Evolutionary conservation across 2,113 vertebrate genomes (phyloP).

Genomic region (Pteronura brasiliensis): DNA sequence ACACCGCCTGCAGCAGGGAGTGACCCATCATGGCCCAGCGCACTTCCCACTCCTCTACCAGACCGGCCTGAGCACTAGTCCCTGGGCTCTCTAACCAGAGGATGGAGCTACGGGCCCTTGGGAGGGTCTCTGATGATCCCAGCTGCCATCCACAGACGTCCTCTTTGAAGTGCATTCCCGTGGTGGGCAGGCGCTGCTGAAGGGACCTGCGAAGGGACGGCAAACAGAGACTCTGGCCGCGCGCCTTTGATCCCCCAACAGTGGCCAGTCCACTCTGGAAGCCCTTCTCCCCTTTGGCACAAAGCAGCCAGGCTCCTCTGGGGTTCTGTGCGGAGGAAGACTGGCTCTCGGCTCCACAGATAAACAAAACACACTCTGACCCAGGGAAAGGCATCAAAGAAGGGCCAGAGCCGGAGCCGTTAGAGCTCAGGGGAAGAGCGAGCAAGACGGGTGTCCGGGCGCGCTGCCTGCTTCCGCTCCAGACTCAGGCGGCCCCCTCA

Average conservation of each 20-base stretch:
- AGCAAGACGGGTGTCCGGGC: fast-evolving
- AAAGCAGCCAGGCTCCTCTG: background rate
- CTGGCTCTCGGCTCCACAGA: background rate
- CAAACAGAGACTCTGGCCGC: conserved; percentile 16
- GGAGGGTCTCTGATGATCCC: conserved; percentile 6
- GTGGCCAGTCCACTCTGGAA: background rate
- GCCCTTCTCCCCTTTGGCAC: background rate
- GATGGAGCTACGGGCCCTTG: background rate
- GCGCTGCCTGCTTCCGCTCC: background rate
- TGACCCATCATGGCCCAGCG: background rate
- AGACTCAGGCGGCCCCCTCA: background rate
- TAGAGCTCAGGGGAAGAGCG: background rate
- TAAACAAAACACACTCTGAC: background rate
- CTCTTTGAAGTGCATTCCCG: conserved; percentile 21
- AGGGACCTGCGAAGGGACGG: background rate
- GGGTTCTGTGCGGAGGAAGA: background rate
- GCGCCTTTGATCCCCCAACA: background rate
- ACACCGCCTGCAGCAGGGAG: background rate
- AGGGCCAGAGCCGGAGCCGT: background rate
- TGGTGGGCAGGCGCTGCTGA: background rate
- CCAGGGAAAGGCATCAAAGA: background rate
- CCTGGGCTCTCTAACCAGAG: background rate
- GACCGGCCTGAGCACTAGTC: background rate
- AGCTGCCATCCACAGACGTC: background rate
- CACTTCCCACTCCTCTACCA: background rate